A percentile compares a stretch with the other conserved stretches of the same genome.
phyloP scores from a whole-genome alignment of 2,113 vertebrate species.

The Rostratula benghalensis region DNA sequence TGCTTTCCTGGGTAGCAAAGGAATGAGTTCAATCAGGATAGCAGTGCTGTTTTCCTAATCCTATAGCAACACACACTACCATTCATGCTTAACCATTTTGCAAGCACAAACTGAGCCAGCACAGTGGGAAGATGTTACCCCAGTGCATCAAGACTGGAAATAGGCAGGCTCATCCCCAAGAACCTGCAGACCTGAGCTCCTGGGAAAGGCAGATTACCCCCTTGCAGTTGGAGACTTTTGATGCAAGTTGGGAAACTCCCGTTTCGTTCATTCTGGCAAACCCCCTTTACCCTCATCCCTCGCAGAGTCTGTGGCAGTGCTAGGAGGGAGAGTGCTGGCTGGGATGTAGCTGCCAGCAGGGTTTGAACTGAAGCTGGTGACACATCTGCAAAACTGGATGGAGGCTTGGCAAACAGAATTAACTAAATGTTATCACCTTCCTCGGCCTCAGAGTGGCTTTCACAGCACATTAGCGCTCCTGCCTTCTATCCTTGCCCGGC shows the following conservation, averaged over 20 bases:
- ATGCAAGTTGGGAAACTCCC: neutral
- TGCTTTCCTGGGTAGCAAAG: neutral
- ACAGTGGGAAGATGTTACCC: neutral
- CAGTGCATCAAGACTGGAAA: neutral
- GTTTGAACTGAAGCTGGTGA: neutral
- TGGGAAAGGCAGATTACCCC: neutral
- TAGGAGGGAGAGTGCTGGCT: fast-evolving
- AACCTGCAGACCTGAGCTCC: neutral
- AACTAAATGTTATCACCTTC: neutral
- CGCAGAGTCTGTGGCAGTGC: fast-evolving
- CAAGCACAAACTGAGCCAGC: neutral
- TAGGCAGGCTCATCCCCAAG: neutral
- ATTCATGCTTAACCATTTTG: neutral
- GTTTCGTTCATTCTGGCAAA: neutral
- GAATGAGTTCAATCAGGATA: neutral
- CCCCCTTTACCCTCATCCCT: neutral
- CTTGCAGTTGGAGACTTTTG: neutral
- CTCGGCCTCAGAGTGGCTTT: neutral
- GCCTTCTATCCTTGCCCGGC: neutral
- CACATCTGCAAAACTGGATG: neutral
- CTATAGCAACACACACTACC: neutral
- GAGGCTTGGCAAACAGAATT: neutral
- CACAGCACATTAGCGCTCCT: neutral
- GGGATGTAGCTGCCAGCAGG: neutral
- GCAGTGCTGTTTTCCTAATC: constrained; percentile 22